Evolutionary conservation across 2,113 vertebrate species (phyloP).

Genomic region (Suncus etruscus): DNA sequence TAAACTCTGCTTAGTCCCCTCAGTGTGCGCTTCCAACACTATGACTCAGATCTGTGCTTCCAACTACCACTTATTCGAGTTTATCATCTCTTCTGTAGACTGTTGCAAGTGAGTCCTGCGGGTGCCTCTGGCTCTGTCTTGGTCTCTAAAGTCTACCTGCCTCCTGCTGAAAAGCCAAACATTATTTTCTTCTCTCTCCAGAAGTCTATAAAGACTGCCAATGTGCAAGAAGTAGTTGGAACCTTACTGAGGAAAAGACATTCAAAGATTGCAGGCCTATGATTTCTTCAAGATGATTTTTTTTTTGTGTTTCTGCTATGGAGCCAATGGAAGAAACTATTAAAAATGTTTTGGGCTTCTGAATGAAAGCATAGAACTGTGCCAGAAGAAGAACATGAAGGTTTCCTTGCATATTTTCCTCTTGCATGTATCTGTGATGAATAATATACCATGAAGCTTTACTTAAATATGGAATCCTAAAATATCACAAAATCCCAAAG

Average conservation of each 20-base stretch:
- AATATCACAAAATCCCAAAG: slow-evolving; percentile 62
- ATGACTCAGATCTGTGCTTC: slow-evolving; percentile 37
- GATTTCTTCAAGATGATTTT: slow-evolving; percentile 67
- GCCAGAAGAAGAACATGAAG: slow-evolving; percentile 61
- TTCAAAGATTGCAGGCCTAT: slow-evolving; percentile 53
- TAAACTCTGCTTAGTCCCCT: neutral
- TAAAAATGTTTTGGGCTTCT: slow-evolving; percentile 68
- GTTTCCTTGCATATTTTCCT: slow-evolving; percentile 44
- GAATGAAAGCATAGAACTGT: slow-evolving; percentile 59
- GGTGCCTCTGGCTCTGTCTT: neutral
- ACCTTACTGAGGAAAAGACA: slow-evolving; percentile 52
- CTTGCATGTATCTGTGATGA: slow-evolving; percentile 62
- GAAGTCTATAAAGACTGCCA: slow-evolving; percentile 47
- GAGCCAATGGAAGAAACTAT: slow-evolving; percentile 72
- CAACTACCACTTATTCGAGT: neutral
- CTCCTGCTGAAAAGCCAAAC: slow-evolving; percentile 8
- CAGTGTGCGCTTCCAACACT: neutral
- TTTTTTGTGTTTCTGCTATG: slow-evolving; percentile 66
- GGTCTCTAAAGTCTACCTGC: neutral
- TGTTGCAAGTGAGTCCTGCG: neutral
- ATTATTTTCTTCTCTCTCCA: neutral
- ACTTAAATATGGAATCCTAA: slow-evolving; percentile 65
- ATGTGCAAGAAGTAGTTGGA: slow-evolving; percentile 51
- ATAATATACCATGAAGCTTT: slow-evolving; percentile 62
- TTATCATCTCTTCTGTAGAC: neutral